Evolutionary conservation across 2,113 vertebrate species (phyloP), one percentile per base, ranked within the genome.

Genomic region (Prietella phreatophila): DNA sequence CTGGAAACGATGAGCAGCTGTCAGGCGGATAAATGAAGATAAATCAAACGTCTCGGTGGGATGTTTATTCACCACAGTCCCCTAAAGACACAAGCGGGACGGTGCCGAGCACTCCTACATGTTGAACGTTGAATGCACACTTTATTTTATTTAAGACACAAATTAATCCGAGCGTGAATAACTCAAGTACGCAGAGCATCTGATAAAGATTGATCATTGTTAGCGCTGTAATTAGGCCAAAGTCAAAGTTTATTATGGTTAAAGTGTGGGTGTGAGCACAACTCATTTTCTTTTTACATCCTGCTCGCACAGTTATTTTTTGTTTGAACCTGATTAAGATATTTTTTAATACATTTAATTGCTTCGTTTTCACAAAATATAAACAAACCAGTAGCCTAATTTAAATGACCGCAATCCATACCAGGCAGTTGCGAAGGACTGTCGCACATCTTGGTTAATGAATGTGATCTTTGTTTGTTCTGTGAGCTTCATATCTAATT

Each of bases 11-110:
- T 89, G 85, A 85, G 85, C 89, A 87, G 85, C 87, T 91, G 90
- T 88, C 90, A 91, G 79, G 50, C 50, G 76, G 84, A 85, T 90
- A 90, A 91, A 91, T 90, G 89, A 90, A 91, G 90, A 91, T 90
- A 83, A 91, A 91, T 89, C 89, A 88, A 73, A 85, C 80, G 58
- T 83, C 82, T 69, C 61, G 17, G 79, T 53, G 90, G 86, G 85
- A 85, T 91, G 89, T 90, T 91, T 88, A 85, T 88, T 88, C 85
- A 56, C 53, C 14, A 53, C 22, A 42, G 61, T 85, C 75, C 85
- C 85, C 78, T 53, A 80, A 84, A 87, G 89, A 85, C 83, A n/a
- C 78, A 71, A 78, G 36, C 71, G 55, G 85, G 85, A 55, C 81
- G 14, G 33, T 69, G 60, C 30, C 33, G 73, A 84, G 71, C 67